Evolutionary conservation across 2,113 vertebrate species (phyloP).

Genomic region (Phalacrocorax carbo): DNA sequence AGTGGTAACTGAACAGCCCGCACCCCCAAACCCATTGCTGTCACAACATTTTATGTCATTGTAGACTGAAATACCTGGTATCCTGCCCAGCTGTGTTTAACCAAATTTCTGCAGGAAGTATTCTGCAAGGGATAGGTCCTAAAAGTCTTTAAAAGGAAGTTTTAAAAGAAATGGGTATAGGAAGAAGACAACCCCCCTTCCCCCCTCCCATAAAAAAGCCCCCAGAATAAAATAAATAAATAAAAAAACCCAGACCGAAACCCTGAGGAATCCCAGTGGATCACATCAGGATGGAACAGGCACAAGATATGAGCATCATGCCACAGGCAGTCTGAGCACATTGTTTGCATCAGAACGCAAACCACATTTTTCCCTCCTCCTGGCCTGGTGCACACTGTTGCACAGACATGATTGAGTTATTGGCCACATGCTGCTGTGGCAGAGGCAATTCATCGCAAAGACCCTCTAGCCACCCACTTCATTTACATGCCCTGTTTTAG

Average conservation of each 20-base stretch:
- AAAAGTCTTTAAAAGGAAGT: not conserved
- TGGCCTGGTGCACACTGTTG: not conserved
- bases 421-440: not conserved
- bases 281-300: not conserved
- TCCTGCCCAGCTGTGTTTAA: not conserved
- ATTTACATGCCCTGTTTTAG: not conserved
- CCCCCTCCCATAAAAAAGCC: too few relatives aligned
- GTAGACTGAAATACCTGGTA: not conserved
- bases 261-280: not conserved
- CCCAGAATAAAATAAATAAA: not conserved
- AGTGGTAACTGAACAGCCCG: not conserved
- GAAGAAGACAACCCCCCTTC: not conserved
- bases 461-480: not conserved
- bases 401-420: not conserved
- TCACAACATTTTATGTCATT: not conserved
- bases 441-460: not conserved
- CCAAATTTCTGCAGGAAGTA: not conserved
- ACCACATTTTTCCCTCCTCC: not conserved
- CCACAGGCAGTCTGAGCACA: not conserved
- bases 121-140: not conserved
- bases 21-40: rapidly evolving
- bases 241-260: rapidly evolving
- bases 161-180: not conserved
- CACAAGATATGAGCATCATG: not conserved
- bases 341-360: conserved; percentile 9